Evolutionary conservation across 2,113 vertebrate genomes (phyloP).

Genomic region (Terrapene triunguis): DNA sequence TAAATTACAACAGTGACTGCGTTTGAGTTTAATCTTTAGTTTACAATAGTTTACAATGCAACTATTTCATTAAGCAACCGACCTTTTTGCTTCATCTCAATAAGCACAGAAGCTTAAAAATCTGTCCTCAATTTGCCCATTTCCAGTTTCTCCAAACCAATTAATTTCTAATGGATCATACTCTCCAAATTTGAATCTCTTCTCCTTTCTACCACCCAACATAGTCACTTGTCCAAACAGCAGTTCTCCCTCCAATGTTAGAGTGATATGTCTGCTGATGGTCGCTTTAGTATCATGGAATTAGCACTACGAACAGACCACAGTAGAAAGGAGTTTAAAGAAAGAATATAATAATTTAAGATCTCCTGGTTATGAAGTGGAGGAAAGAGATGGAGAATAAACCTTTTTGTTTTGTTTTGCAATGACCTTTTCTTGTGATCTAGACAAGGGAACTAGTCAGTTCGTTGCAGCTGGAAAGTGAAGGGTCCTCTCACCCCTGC

Average conservation of each 20-base stretch:
- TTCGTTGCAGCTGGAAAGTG: accelerated
- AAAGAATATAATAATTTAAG: not conserved
- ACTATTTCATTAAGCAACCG: constrained; percentile 69
- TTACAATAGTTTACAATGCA: constrained; percentile 49
- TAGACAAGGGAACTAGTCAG: not conserved
- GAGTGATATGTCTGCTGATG: too few relatives aligned
- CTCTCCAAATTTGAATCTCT: not conserved
- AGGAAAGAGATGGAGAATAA: not conserved
- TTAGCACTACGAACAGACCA: not conserved
- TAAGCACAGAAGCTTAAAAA: constrained; percentile 49
- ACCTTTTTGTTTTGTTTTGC: not conserved
- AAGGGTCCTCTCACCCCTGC: not conserved
- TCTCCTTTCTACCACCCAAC: not conserved
- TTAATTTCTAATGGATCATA: constrained; percentile 12
- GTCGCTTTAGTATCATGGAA: not conserved
- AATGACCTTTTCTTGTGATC: not conserved
- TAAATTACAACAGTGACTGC: constrained; percentile 50
- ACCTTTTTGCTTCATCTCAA: constrained; percentile 18
- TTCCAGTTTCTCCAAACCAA: constrained; percentile 12
- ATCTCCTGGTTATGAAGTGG: not conserved
- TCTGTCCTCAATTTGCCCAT: not conserved
- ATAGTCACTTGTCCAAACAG: not conserved
- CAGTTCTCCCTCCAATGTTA: not conserved
- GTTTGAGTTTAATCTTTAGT: constrained; percentile 59
- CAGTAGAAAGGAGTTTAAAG: not conserved